Conservation (phyloP, 2,797 vertebrate genomes). For the Hydrolagus colliei region DNA sequence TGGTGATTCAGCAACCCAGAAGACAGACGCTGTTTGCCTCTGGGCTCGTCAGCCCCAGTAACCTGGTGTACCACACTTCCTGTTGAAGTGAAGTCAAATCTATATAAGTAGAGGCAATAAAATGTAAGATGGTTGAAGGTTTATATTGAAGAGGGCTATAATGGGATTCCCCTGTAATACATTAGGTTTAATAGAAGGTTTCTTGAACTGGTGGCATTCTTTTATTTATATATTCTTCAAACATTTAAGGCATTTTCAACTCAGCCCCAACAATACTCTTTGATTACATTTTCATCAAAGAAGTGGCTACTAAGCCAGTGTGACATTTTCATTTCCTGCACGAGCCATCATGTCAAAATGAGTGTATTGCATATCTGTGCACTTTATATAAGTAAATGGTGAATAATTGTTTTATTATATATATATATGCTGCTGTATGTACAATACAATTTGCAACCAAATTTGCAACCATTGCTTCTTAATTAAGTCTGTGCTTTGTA, state of each 20-base stretch:
- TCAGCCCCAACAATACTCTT: background rate
- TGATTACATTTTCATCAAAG: background rate
- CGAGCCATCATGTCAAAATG: background rate
- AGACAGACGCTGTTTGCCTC: too few relatives aligned
- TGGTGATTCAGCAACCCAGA: too few relatives aligned
- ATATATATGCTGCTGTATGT: background rate
- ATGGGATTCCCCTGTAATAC: too few relatives aligned
- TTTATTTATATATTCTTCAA: background rate
- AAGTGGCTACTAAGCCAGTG: background rate
- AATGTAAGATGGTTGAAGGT: too few relatives aligned
- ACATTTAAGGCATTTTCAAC: background rate
- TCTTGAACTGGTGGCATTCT: background rate
- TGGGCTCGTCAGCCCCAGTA: too few relatives aligned
- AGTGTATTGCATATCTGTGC: background rate
- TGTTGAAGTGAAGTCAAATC: too few relatives aligned
- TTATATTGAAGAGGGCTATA: too few relatives aligned
- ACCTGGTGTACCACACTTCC: too few relatives aligned
- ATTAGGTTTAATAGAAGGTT: background rate
- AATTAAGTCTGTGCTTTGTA: slow-evolving; percentile 47
- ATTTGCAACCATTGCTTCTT: slow-evolving; percentile 26
- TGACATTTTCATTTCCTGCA: background rate
- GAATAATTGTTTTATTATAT: background rate
- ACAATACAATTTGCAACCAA: background rate
- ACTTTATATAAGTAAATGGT: background rate
- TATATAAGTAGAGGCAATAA: too few relatives aligned